phyloP scores from a whole-genome alignment of 2,113 vertebrate species.

The Ellobius talpinus region DNA sequence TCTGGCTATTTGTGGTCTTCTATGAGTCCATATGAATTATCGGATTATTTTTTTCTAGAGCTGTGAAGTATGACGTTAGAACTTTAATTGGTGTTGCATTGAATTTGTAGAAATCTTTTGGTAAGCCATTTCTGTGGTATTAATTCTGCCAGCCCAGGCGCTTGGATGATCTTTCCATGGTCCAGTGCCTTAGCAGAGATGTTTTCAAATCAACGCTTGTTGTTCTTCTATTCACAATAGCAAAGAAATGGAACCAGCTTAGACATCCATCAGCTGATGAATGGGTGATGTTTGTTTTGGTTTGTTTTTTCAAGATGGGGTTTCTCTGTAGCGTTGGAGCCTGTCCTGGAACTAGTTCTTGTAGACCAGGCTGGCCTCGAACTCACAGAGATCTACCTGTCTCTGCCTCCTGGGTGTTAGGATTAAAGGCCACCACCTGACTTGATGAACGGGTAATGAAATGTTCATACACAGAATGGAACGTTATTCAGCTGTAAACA shows the following conservation, averaged over 20 bases:
- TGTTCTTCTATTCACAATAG: neutral
- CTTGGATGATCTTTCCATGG: neutral
- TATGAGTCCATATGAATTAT: neutral
- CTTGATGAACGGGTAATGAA: neutral
- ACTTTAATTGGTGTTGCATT: neutral
- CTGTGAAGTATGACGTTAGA: neutral
- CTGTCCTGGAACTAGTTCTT: too few species aligned
- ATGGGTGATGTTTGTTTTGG: neutral
- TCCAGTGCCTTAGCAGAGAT: neutral
- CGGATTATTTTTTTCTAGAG: neutral
- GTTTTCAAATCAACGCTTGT: neutral
- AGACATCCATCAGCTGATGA: neutral
- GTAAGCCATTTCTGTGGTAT: neutral
- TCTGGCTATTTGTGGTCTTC: neutral
- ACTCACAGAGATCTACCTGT: too few species aligned
- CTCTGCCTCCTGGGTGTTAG: too few species aligned
- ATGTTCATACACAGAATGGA: neutral
- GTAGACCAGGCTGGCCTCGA: too few species aligned
- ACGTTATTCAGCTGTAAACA: neutral
- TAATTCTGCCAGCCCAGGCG: neutral
- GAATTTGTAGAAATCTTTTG: neutral
- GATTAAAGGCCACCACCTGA: fast-evolving
- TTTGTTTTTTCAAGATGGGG: too few species aligned
- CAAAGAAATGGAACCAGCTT: neutral
- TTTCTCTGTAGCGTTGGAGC: too few species aligned